Evolutionary conservation across 1,140 invertebrate genomes (phyloP).

Genomic region (Agrypnia vestita): DNA sequence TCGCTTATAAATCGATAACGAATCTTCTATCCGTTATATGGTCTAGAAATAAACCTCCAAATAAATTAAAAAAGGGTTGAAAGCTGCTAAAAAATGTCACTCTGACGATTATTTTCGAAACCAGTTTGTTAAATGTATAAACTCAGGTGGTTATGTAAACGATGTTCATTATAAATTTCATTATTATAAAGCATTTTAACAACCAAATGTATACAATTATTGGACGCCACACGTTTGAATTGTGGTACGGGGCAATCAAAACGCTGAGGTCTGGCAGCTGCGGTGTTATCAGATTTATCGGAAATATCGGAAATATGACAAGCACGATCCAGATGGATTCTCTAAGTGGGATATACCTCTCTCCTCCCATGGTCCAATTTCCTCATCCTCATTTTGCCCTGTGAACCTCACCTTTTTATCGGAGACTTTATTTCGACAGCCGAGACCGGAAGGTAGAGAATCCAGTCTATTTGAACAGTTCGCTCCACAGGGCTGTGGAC

Average conservation of each 20-base stretch:
- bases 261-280: constrained; percentile 13
- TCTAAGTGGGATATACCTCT: constrained; percentile 41
- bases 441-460: not conserved
- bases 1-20: no score
- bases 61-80: no score
- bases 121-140: no score
- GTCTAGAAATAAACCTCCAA: no score
- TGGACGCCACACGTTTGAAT: no score
- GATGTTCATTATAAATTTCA: no score
- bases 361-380: not conserved
- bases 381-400: constrained; percentile 2
- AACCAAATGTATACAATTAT: no score
- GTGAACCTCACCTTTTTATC: constrained; percentile 8
- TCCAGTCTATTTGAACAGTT: constrained; percentile 6
- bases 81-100: no score
- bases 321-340: constrained; percentile 52
- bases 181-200: no score
- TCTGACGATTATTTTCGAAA: no score
- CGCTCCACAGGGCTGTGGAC: not conserved
- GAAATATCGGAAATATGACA: constrained; percentile 50
- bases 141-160: no score
- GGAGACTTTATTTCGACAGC: not conserved
- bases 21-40: no score
- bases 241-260: constrained; percentile 2
- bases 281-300: constrained; percentile 26